Evolutionary conservation across 2,797 vertebrate species (phyloP).

Genomic region (Rhinophrynus dorsalis): DNA sequence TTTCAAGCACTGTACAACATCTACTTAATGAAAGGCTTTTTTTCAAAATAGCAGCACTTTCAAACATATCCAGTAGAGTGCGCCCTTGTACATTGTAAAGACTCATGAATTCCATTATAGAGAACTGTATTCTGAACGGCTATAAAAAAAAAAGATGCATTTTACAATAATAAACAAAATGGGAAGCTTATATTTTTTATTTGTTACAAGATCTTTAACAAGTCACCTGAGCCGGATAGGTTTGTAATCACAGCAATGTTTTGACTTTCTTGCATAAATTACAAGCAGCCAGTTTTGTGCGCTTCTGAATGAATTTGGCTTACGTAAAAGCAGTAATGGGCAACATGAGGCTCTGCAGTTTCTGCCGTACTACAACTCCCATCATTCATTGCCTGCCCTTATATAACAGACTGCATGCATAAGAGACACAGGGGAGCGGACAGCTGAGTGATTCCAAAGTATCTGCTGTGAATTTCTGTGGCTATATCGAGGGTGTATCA

Average conservation of each 20-base stretch:
- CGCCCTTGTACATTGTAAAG: constrained; percentile 60
- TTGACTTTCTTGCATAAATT: neutral
- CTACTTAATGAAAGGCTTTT: too few relatives aligned
- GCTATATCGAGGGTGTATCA: too few relatives aligned
- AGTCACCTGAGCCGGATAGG: constrained; percentile 37
- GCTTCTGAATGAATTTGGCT: neutral
- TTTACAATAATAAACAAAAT: constrained; percentile 47
- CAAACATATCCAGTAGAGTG: constrained; percentile 66
- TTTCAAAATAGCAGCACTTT: too few relatives aligned
- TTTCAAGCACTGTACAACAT: neutral
- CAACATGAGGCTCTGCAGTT: neutral
- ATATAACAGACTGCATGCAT: too few relatives aligned
- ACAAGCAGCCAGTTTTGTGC: too few relatives aligned
- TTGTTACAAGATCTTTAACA: constrained; percentile 43
- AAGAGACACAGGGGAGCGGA: too few relatives aligned
- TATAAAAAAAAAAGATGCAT: too few relatives aligned
- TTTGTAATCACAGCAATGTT: constrained; percentile 19
- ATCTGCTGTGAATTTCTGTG: too few relatives aligned
- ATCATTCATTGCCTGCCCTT: too few relatives aligned
- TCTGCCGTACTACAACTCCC: neutral
- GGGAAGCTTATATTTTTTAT: constrained; percentile 46
- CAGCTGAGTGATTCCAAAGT: too few relatives aligned
- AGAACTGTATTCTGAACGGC: constrained; percentile 11
- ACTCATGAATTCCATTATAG: neutral
- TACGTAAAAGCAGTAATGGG: neutral